Evolutionary conservation across 2,113 vertebrate genomes (phyloP).

Genomic region (Peromyscus maniculatus): DNA sequence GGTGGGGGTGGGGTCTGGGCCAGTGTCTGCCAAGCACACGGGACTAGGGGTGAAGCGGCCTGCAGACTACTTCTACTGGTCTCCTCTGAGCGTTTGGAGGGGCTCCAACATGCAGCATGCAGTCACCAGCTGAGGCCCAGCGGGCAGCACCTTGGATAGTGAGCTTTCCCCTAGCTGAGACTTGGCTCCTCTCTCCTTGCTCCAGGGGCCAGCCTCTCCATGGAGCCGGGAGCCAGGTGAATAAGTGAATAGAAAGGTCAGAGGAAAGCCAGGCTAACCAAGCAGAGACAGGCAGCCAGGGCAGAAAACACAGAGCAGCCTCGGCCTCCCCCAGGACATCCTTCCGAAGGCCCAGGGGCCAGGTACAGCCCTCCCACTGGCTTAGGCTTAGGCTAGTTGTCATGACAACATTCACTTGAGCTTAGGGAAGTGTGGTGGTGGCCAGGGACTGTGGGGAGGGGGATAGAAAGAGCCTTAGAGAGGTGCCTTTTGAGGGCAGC

Average conservation of each 20-base stretch:
- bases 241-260: not conserved
- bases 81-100: not conserved
- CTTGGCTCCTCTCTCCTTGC: not conserved
- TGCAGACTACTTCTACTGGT: not conserved
- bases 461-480: not conserved
- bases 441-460: not conserved
- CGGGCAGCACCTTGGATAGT: not conserved
- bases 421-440: not conserved
- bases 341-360: not conserved
- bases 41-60: no score
- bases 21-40: not conserved
- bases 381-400: not conserved
- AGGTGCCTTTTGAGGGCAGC: not conserved
- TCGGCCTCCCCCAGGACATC: not conserved
- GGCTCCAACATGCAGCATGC: not conserved
- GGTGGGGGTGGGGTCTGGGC: rapidly evolving
- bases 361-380: not conserved
- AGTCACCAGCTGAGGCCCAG: not conserved
- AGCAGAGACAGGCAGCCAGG: not conserved
- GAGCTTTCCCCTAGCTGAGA: not conserved
- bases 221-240: not conserved
- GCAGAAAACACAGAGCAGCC: not conserved
- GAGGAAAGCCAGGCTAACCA: rapidly evolving
- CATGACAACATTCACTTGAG: not conserved
- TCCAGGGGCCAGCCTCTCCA: not conserved